Percentiles rank a stretch among this genome's conserved stretches.
These are phyloP conservation scores for Dioctria linearis DNA, from an alignment of 2,888 invertebrate genomes.

Conservation along the genomic window DNA sequence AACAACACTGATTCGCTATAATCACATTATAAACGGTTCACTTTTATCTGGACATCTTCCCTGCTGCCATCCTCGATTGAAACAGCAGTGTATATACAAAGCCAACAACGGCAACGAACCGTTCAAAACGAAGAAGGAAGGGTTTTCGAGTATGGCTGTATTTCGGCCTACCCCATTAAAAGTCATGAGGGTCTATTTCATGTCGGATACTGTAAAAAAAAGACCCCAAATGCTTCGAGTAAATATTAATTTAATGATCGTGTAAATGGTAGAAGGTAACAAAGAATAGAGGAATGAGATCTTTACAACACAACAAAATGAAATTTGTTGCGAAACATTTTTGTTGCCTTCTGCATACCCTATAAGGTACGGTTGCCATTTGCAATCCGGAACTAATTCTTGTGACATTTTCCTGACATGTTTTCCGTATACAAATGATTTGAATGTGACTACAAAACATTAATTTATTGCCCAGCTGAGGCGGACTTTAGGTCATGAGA, in stretches of 20 bases:
- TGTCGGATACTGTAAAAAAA: neutral
- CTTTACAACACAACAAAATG: neutral
- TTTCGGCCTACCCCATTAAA: neutral
- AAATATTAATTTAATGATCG: constrained; percentile 51
- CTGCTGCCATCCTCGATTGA: neutral
- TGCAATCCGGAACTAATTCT: constrained; percentile 51
- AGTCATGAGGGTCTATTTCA: constrained; percentile 2
- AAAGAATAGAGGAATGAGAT: constrained; percentile 9
- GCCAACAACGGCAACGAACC: neutral
- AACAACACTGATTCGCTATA: constrained; percentile 54
- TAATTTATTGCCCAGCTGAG: constrained; percentile 17
- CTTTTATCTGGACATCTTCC: constrained; percentile 39
- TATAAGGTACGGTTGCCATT: neutral
- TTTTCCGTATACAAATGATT: constrained; percentile 49
- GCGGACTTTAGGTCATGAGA: constrained; percentile 13
- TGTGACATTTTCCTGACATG: constrained; percentile 54
- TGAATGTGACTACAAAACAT: constrained; percentile 5
- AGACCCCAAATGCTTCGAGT: constrained; percentile 20
- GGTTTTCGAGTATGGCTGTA: neutral
- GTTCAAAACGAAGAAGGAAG: neutral
- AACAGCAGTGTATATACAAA: neutral
- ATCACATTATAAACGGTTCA: constrained; percentile 56
- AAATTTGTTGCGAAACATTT: constrained; percentile 32
- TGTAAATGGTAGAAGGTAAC: constrained; percentile 35
- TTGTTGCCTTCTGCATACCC: neutral